Base-by-base conservation (phyloP, 2,113 vertebrate species). In the Leuciscus idus region DNA sequence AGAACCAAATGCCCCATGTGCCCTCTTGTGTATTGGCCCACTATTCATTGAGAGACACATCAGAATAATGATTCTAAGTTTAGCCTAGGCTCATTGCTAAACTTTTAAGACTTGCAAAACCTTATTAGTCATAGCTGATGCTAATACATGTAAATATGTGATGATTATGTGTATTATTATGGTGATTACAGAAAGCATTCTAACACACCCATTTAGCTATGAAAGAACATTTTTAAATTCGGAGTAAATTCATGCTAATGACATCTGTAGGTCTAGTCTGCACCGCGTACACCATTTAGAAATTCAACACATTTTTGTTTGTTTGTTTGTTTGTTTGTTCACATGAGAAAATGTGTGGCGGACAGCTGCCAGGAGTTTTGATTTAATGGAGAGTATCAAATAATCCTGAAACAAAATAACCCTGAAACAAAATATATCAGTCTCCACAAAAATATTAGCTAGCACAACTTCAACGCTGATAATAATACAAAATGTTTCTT, bases 61-160 rank as follows among this genome's bases (percentile, higher is more conserved):
- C 17, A 55, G 26, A 43, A 62, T 26, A 79, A 61, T 2, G 15
- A 57, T 36, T 36, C 10, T 26, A 17, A 43, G 11, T 43, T 26
- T 36, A 23, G 12, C 33, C 55, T 43, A 21, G 39, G 8, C 23
- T 81, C n/a, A 81, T 4, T 64, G 39, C 59, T 64, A 64, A 64
- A 46, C 13, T 48, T 81, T 19, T 28, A 64, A 15, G 36, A 75
- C 39, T 48, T 50, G 72, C 72, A 15, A 50, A 75, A 15, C 12
- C 50, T 77, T 55, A 33, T 8, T 9, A 82, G 61, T 76, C 70
- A 46, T 39, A n/a, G 10, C 28, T 46, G 28, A 85, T 78, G 74
- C 15, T 85, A 68, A 85, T 68, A 11, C 62, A 68, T 85, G 75
- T 66, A 55, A 85, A 85, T 85, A 55, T 19, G 75, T 52, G 75